Evolutionary conservation across 2,888 invertebrate species (phyloP).

Genomic region (Oxytorus armatus): DNA sequence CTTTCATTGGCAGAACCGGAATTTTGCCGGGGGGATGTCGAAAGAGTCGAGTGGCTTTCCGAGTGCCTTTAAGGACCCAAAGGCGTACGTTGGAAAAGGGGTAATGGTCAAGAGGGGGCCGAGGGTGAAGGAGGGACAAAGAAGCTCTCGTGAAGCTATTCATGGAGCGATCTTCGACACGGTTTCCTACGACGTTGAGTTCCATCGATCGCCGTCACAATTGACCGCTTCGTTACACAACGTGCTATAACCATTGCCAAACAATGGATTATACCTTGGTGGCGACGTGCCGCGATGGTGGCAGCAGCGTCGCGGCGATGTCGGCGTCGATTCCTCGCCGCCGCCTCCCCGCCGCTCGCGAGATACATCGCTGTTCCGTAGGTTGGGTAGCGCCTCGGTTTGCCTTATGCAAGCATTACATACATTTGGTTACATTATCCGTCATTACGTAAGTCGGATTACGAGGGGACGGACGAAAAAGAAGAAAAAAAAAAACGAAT

Average conservation of each 20-base stretch:
- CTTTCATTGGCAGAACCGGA: too few relatives aligned
- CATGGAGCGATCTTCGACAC: constrained; percentile 14
- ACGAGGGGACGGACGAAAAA: constrained; percentile 74
- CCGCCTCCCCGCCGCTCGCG: constrained; percentile 8
- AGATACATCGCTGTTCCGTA: constrained; percentile 61
- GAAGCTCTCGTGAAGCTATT: constrained; percentile 16
- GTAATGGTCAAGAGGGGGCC: not conserved
- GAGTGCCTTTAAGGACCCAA: too few relatives aligned
- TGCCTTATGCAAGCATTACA: constrained; percentile 83
- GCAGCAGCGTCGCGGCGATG: constrained; percentile 61
- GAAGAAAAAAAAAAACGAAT: constrained; percentile 44
- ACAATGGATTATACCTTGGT: constrained; percentile 80
- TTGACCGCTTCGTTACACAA: constrained; percentile 79
- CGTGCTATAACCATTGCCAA: constrained; percentile 80
- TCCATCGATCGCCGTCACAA: constrained; percentile 73
- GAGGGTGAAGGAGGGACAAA: not conserved
- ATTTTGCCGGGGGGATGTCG: too few relatives aligned
- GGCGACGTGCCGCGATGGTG: constrained; percentile 70
- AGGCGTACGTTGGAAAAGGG: not conserved
- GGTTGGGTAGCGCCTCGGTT: constrained; percentile 70
- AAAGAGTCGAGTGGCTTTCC: not conserved
- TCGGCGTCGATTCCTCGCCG: constrained; percentile 38
- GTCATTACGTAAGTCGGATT: constrained; percentile 81
- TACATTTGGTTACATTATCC: constrained; percentile 83
- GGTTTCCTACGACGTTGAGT: constrained; percentile 29